phyloP scores from a whole-genome alignment of 2,888 invertebrate species.

The Cataglyphis livida region DNA sequence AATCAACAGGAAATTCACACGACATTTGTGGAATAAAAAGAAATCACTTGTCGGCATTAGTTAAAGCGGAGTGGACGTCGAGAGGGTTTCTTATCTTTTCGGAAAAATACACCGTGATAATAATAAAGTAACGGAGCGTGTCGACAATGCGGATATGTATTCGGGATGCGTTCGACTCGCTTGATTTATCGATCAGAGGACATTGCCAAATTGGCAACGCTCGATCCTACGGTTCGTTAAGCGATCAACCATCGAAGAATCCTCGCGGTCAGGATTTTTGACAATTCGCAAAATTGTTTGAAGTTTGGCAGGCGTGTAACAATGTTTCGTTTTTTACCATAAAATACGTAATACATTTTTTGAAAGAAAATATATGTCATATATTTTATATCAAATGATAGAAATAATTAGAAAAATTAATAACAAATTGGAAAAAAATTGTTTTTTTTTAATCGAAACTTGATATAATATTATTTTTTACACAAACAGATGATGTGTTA shows the following conservation, averaged over 20 bases:
- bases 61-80: constrained; percentile 14
- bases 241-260: constrained; percentile 55
- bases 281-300: constrained; percentile 60
- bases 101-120: constrained; percentile 61
- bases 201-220: constrained; percentile 72
- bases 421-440: not conserved
- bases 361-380: not conserved
- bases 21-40: constrained; percentile 22
- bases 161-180: constrained; percentile 48
- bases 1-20: constrained; percentile 5
- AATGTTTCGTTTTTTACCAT: not conserved
- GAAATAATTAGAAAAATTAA: not conserved
- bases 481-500: too few species aligned
- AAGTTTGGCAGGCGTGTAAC: constrained; percentile 23
- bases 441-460: not conserved
- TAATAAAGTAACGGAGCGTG: constrained; percentile 64
- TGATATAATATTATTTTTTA: not conserved
- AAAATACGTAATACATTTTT: not conserved
- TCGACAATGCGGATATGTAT: constrained; percentile 70
- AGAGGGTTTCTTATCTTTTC: constrained; percentile 47
- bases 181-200: constrained; percentile 70
- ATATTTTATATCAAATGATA: not conserved
- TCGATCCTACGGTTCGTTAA: constrained; percentile 65
- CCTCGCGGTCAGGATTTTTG: constrained; percentile 66
- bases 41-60: constrained; percentile 21